Base-by-base conservation (phyloP, 1,140 invertebrate genomes). In the Hyles vespertilio region DNA sequence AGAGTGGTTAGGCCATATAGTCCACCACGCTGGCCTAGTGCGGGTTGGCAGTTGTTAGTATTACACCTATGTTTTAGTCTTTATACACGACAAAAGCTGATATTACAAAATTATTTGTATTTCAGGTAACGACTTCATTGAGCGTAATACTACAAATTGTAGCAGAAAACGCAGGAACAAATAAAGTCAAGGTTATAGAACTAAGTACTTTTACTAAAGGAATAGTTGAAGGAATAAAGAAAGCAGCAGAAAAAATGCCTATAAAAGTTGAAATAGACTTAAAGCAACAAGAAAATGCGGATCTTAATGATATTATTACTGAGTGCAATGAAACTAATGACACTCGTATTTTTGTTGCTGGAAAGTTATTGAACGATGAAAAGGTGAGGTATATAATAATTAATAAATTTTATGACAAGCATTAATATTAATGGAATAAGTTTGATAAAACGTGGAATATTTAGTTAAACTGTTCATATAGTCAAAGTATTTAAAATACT, bases 141-240 rank as follows among this genome's bases (percentile, higher is more conserved):
- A 57, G 63, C 45, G 61, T 70, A 36, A 65, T 62, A n/a, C 12
- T 70, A 7, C 65, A 70, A 63, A 51, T 70, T n/a, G 54, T 65
- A 5, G 48, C 43, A 7, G 65, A 70, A 9, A 70, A 70, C 44
- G 36, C 50, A 22, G 3, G 0, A 33, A 34, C 51, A 4, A 32
- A 61, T 3, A 40, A 50, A 45, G 48, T 70, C 10, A 61, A 48
- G 11, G 36, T 66, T 1, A 63, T 33, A 3, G 36, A 63, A 50
- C 10, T 61, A 43, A 10, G 51, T 4, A 54, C 34, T 4, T 36
- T 48, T 8, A 9, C 33, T 34, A 32, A 40, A 40, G 51, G 51
- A 36, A 53, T 55, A 5, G 50, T 40, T 3, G 34, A 52, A 3
- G 5, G 44, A 9, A 43, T 65, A 3, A 54, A 52, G 11, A 12